These are phyloP conservation scores for Elmis aenea DNA, from an alignment of 2,888 invertebrate species.

Conservation along the genomic window DNA sequence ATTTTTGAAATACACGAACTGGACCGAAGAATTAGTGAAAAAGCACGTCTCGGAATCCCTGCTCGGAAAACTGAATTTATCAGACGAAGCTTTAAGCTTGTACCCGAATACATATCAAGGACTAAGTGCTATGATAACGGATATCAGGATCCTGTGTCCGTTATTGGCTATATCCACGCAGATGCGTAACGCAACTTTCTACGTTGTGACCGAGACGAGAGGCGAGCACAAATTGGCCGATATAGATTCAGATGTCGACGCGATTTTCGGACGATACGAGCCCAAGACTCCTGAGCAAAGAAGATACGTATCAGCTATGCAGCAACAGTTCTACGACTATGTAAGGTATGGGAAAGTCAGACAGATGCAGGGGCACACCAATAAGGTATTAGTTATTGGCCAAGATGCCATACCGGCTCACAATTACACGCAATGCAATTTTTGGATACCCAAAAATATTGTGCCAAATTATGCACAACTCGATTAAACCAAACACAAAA, in stretches of 20 bases:
- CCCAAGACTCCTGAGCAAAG: conserved; percentile 68
- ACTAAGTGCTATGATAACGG: conserved; percentile 68
- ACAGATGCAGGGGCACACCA: conserved; percentile 51
- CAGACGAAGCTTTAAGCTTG: conserved; percentile 57
- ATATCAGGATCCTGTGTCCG: conserved; percentile 76
- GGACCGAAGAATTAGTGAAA: conserved; percentile 63
- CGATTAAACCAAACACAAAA: conserved; percentile 66
- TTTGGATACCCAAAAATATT: conserved; percentile 69
- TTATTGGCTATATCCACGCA: conserved; percentile 61
- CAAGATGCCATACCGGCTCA: conserved; percentile 64
- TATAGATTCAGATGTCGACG: conserved; percentile 65
- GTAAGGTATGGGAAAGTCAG: conserved; percentile 70
- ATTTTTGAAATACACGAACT: conserved; percentile 56
- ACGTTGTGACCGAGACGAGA: conserved; percentile 66
- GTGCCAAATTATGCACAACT: conserved; percentile 71
- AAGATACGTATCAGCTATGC: conserved; percentile 72
- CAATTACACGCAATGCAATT: conserved; percentile 69
- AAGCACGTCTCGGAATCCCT: conserved; percentile 59
- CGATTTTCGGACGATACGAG: conserved; percentile 73
- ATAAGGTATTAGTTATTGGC: conserved; percentile 60
- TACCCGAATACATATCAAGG: conserved; percentile 65
- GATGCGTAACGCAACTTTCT: conserved; percentile 63
- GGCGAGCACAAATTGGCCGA: conserved; percentile 44
- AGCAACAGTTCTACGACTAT: conserved; percentile 76
- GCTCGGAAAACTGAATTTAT: conserved; percentile 59